Evolutionary conservation across 2,888 invertebrate species (phyloP).

Genomic region (Patella ulyssiponensis): DNA sequence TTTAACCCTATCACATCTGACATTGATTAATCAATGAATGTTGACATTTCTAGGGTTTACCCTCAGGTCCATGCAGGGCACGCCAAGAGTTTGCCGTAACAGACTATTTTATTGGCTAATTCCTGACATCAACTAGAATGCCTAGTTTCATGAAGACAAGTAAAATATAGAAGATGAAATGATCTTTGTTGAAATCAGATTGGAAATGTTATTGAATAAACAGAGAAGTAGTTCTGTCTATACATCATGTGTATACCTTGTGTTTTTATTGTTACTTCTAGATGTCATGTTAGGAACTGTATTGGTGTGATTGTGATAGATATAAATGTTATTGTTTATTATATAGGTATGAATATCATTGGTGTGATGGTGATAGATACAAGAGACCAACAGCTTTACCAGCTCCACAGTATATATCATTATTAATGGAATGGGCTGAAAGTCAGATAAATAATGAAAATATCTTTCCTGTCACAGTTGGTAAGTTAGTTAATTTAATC

Average conservation of each 20-base stretch:
- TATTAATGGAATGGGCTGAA: constrained; percentile 94
- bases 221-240: not conserved
- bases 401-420: constrained; percentile 85
- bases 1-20: too few species aligned
- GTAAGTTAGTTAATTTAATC: constrained; percentile 69
- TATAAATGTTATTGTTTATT: constrained; percentile 74
- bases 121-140: too few species aligned
- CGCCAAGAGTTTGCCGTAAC: too few species aligned
- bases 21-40: too few species aligned
- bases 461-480: constrained; percentile 86
- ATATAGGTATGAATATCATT: constrained; percentile 85
- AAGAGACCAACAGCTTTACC: constrained; percentile 81
- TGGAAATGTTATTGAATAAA: not conserved
- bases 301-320: constrained; percentile 75
- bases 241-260: not conserved
- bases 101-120: too few species aligned
- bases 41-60: too few species aligned
- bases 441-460: constrained; percentile 89
- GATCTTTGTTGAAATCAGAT: not conserved
- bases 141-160: too few species aligned
- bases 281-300: too few species aligned
- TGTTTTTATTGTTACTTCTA: not conserved
- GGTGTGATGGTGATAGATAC: constrained; percentile 88
- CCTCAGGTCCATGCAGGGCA: too few species aligned
- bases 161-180: too few species aligned